Evolutionary conservation across 1,140 invertebrate genomes (phyloP).

Genomic region (Gerris buenoi): DNA sequence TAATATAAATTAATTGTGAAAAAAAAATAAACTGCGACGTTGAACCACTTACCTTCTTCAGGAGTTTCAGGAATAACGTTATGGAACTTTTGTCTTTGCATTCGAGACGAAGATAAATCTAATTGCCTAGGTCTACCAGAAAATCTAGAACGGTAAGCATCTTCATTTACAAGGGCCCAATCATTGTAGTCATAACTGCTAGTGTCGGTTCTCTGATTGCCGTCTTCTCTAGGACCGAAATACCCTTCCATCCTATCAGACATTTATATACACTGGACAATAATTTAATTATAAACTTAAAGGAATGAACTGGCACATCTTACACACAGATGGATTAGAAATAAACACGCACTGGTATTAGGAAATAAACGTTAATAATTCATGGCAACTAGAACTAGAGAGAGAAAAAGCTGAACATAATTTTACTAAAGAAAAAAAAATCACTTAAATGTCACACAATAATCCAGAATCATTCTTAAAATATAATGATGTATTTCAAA

Average conservation of each 20-base stretch:
- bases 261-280: too few relatives aligned
- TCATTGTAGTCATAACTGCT: neutral
- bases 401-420: too few relatives aligned
- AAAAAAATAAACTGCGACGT: neutral
- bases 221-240: conserved; percentile 13
- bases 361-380: too few relatives aligned
- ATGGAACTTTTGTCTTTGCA: neutral
- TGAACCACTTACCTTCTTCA: neutral
- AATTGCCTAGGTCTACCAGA: conserved; percentile 7
- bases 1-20: neutral
- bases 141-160: neutral
- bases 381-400: too few relatives aligned
- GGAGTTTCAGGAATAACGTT: neutral
- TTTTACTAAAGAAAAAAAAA: too few relatives aligned
- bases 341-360: too few relatives aligned
- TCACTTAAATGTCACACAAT: too few relatives aligned
- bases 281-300: too few relatives aligned
- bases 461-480: too few relatives aligned
- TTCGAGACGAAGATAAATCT: neutral
- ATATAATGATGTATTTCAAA: too few relatives aligned
- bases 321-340: too few relatives aligned
- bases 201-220: neutral
- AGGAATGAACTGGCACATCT: too few relatives aligned
- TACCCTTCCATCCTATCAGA: conserved; percentile 19
- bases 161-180: conserved; percentile 5